Evolutionary conservation across 2,113 vertebrate species (phyloP).

Genomic region (Labeo rohita): DNA sequence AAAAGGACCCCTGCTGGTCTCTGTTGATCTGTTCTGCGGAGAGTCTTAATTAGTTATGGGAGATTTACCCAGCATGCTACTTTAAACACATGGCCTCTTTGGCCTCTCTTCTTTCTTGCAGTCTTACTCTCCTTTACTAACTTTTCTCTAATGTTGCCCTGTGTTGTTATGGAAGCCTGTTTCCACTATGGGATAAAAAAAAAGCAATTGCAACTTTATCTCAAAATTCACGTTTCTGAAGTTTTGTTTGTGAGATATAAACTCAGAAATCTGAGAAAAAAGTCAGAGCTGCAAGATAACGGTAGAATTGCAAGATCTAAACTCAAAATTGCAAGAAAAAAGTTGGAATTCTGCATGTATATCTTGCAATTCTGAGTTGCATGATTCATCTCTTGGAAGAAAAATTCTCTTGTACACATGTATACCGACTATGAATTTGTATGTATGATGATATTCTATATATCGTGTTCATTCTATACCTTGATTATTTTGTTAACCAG

Average conservation of each 20-base stretch:
- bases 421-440: neutral
- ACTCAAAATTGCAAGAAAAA: too few relatives aligned
- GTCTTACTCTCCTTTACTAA: neutral
- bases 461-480: neutral
- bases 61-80: conserved; percentile 1
- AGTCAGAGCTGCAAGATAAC: too few relatives aligned
- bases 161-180: neutral
- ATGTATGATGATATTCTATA: neutral
- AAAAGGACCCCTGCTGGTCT: conserved; percentile 23
- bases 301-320: too few relatives aligned
- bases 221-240: neutral
- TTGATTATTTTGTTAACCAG: neutral
- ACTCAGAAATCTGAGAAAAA: too few relatives aligned
- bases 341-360: too few relatives aligned
- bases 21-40: conserved; percentile 11
- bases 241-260: too few relatives aligned
- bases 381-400: too few relatives aligned
- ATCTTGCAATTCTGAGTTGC: neutral
- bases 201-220: neutral
- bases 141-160: neutral
- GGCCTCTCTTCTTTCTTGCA: neutral
- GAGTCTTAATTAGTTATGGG: conserved; percentile 33
- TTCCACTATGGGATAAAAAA: neutral
- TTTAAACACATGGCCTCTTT: neutral
- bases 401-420: neutral